Evolutionary conservation across 2,888 invertebrate species (phyloP), one percentile per base, ranked within the genome.

Genomic region (Siphlonurus alternatus): DNA sequence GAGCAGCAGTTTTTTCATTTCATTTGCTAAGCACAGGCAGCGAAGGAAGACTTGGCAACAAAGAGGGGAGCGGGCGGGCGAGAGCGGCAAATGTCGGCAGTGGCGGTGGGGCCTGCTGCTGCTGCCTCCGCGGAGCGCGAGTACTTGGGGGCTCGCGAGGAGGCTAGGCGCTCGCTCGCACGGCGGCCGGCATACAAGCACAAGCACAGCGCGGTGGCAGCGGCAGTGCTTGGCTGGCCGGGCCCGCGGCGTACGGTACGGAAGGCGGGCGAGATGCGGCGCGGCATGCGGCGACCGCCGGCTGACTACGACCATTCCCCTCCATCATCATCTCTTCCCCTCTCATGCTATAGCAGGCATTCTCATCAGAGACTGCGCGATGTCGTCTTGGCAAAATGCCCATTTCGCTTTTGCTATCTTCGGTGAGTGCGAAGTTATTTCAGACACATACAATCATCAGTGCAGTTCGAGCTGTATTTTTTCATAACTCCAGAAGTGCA

Each of bases 61-160:
- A 38, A 38, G 72, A 74, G 75, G 63, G 72, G 75, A 69, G 69
- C 76, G 67, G 74, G 75, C 67, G 70, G 75, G 51, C 71, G 74
- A 64, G 70, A 74, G 62, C n/a, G 51, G 38, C 61, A 65, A 51
- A 53, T 51, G n/a, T 25, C 53, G 63, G 71, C 73, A 25, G 74
- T 74, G 73, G 74, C 74, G 67, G 72, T 73, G 67, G 73, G 70
- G 70, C 72, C 69, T 67, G 70, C 70, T 70, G 76, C 67, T 73
- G 76, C 68, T 72, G 70, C 70, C 73, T 74, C 78, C 72, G 75
- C 75, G 73, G 70, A 74, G 66, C 72, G 71, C 63, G 74, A 73
- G 38, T 54, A 65, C 51, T 54, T 22, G 63, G 25, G 66, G 64
- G 23, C 38, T 38, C 38, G 38, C 38, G 38, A 38, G 15, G 38